These are phyloP conservation scores for Merops nubicus DNA, from an alignment of 2,113 vertebrate species.

Conservation along the genomic window DNA sequence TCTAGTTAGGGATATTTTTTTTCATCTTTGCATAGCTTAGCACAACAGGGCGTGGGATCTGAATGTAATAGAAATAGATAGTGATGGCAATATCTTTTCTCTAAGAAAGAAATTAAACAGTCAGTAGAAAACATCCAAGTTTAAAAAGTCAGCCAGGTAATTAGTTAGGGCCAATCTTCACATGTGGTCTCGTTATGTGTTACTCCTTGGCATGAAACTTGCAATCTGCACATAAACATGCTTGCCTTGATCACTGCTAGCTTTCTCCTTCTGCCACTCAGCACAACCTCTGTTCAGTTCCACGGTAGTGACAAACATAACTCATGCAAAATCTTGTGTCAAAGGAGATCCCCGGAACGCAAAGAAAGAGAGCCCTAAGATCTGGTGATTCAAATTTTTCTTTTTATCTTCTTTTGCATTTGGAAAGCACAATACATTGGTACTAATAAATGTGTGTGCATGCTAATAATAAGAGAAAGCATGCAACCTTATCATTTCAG, in stretches of 20 bases:
- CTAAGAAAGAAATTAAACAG: neutral
- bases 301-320: neutral
- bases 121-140: neutral
- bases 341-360: neutral
- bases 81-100: neutral
- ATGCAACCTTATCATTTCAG: neutral
- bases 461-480: neutral
- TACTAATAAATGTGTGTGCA: accelerated
- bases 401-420: neutral
- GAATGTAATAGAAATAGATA: neutral
- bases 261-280: neutral
- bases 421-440: neutral
- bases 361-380: neutral
- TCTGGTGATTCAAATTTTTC: neutral
- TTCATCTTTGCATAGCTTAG: neutral
- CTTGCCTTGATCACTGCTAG: neutral
- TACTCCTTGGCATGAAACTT: neutral
- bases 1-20: neutral
- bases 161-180: neutral
- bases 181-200: neutral
- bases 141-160: neutral
- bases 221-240: neutral
- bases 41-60: neutral
- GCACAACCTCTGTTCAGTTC: neutral
- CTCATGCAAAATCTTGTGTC: neutral